Base-by-base conservation (phyloP, 2,888 invertebrate genomes). In the Cephus runcator region DNA sequence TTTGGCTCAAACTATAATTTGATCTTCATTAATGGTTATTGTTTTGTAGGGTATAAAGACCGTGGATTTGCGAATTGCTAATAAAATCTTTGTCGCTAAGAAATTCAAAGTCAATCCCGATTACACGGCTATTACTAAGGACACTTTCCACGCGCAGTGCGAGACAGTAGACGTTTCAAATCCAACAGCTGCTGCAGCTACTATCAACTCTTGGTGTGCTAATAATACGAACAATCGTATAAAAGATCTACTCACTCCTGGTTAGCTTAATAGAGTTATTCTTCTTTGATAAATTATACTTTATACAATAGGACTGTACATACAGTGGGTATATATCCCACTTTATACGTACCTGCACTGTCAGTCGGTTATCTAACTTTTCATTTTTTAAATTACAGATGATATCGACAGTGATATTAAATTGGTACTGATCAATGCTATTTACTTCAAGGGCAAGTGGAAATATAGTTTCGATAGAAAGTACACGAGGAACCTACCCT, bases 361-460 rank as follows among this genome's bases (percentile, higher is more conserved):
- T 79, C 35, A 23, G 34, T 56, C n/a, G 15, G 34, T n/a, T 12
- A 35, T 33, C 6, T 73, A 34, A 34, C 3, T 23, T n/a, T 12
- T 11, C 1, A 73, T 33, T 69, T 80, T 75, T 73, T 69, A 74
- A 40, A 73, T 84, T 82, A 78, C 81, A 92, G 94, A 93, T 82
- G 92, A 93, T 85, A 88, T 97, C 1, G 86, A 92, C 87, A 75
- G 76, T 0, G 87, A 92, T 0, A 96, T 96, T 1, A 93, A 94
- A 76, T 91, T 97, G 79, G 95, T 97, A 4, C 93, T 98, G 9
- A 94, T 97, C 3, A 98, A 97, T 89, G 97, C 97, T 0, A 93
- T 98, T 30, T 97, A 97, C 89, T 98, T 98, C 92, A 97, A 97
- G 93, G 96, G 96, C 4, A 93, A 93, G 69, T 98, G 97, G 97